Base-by-base conservation (phyloP, 2,888 invertebrate genomes). In the Noctua pronuba region DNA sequence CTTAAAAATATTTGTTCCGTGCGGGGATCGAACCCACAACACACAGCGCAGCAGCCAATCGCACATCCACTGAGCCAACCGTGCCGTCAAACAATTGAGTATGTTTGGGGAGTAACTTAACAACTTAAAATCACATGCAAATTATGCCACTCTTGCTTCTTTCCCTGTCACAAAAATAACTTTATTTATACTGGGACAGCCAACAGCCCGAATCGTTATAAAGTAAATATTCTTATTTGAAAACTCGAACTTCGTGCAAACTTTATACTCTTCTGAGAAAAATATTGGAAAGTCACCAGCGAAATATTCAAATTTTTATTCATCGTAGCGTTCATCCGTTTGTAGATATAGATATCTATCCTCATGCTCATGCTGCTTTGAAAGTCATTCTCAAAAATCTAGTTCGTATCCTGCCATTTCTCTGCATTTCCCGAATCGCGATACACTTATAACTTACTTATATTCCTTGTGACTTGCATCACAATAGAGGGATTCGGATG, bases 321-420 rank as follows among this genome's bases (percentile, higher is more conserved):
- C 31, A 44, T 46, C 18, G 8, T n/a, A 1, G 65, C 24, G 13
- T 65, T 58, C 18, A 4, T 38, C 7, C 11, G 16, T 41, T 38
- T 18, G 10, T 68, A 16, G 2, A 11, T n/a, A 8, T 21, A 70
- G 2, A 0, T 64, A 10, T 11, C 3, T 41, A 13, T n/a, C 5
- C 5, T 11, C 28, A 35, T 31, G 0, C 35, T 35, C 11, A 65
- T 62, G 35, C 38, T 18, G 18, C 49, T 7, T 65, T 38, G 24
- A 49, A 80, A 84, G 18, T 49, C 31, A 52, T 38, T 62, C 31
- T 52, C 44, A 35, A 65, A 75, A 66, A 81, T 84, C 31, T 13
- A 60, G 52, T 24, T 35, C 52, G 2, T 35, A 44, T 44, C 35
- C 49, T 31, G n/a, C 49, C 38, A n/a, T 41, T 68, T 35, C 16